phyloP scores from a whole-genome alignment of 2,113 vertebrate genomes.

The Reinhardtius hippoglossoides region DNA sequence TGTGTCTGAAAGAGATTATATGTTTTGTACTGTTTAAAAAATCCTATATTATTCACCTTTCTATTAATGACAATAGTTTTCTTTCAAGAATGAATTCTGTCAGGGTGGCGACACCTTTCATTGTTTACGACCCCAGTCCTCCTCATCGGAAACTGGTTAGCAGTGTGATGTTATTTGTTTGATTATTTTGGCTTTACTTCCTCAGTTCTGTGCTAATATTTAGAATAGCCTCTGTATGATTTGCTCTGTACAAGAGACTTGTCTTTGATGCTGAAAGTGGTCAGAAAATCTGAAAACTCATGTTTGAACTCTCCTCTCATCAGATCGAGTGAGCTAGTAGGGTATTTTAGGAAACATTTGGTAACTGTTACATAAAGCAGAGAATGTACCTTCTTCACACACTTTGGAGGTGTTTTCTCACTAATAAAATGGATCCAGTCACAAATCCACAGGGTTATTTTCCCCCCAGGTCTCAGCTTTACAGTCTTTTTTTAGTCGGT shows the following conservation, averaged over 20 bases:
- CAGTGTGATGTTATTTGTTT: neutral
- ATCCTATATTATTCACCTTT: neutral
- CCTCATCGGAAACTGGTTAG: neutral
- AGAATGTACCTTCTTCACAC: neutral
- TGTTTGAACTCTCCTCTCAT: neutral
- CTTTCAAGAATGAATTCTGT: neutral
- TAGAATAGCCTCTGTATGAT: neutral
- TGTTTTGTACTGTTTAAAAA: neutral
- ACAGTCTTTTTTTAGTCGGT: slow-evolving; percentile 5
- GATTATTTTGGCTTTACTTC: neutral
- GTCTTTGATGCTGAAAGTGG: too few species aligned
- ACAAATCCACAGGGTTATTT: slow-evolving; percentile 3
- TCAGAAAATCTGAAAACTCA: neutral
- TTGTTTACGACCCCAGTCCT: neutral
- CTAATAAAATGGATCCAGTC: neutral
- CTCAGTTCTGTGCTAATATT: neutral
- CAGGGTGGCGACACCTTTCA: neutral
- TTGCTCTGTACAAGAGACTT: neutral
- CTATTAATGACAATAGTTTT: neutral
- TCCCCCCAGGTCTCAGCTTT: neutral
- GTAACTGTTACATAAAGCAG: neutral
- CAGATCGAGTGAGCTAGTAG: neutral
- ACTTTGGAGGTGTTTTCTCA: neutral
- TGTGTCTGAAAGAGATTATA: neutral
- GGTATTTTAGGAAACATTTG: neutral